A percentile compares a stretch with the other conserved stretches of the same genome.
These are phyloP conservation scores for Bombus affinis DNA, from an alignment of 1,140 invertebrate genomes.

Conservation along the genomic window DNA sequence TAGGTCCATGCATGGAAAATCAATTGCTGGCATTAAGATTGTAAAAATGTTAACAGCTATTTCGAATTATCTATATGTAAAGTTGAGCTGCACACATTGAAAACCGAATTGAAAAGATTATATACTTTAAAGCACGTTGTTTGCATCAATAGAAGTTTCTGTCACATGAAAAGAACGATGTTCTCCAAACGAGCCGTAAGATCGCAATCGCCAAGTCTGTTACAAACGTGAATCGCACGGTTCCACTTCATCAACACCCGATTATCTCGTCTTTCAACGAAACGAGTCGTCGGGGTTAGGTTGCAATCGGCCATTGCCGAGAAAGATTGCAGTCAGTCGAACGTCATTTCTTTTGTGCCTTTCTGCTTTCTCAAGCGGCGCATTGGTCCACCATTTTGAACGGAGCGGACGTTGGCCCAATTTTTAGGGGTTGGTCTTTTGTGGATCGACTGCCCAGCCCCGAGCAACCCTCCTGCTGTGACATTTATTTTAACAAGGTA, in stretches of 20 bases:
- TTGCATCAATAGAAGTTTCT: background rate
- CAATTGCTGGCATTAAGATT: background rate
- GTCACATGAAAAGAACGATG: too few species aligned
- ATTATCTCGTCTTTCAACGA: slow-evolving; percentile 29
- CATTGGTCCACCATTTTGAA: slow-evolving; percentile 73
- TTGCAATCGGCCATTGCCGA: slow-evolving; percentile 43
- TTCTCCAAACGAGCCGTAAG: slow-evolving; percentile 1
- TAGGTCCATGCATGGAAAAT: background rate
- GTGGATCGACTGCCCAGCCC: slow-evolving; percentile 58
- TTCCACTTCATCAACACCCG: slow-evolving; percentile 21
- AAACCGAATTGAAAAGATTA: background rate
- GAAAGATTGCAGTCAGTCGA: slow-evolving; percentile 34
- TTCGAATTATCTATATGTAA: background rate
- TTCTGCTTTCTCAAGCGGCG: slow-evolving; percentile 27
- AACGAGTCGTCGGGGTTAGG: slow-evolving; percentile 30
- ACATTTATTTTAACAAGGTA: slow-evolving; percentile 80
- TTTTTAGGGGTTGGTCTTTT: slow-evolving; percentile 75
- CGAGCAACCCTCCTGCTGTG: slow-evolving; percentile 71
- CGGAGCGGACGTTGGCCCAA: slow-evolving; percentile 70
- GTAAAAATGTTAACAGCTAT: background rate
- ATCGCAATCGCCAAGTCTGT: background rate
- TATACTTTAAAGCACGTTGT: background rate
- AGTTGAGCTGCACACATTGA: background rate
- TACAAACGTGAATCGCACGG: background rate
- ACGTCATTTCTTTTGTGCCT: slow-evolving; percentile 44